Conservation (phyloP, 2,797 vertebrate genomes). For the Aldrovandia affinis region DNA sequence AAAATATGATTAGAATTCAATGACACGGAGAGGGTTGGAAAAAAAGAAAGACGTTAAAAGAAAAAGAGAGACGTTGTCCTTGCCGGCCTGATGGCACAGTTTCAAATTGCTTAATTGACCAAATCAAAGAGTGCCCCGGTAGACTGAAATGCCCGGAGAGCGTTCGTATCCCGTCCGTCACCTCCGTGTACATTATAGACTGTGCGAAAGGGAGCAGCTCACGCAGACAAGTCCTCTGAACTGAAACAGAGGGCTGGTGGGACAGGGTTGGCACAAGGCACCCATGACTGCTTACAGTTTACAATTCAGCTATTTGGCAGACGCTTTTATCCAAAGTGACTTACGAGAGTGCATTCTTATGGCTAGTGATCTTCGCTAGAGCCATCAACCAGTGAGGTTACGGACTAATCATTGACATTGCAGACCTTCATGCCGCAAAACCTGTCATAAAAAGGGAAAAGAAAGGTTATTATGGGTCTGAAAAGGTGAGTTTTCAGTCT, state of each 20-base stretch:
- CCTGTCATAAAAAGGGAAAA: too few relatives aligned
- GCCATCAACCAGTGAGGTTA: too few relatives aligned
- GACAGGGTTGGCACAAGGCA: background rate
- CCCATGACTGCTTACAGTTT: too few relatives aligned
- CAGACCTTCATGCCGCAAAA: too few relatives aligned
- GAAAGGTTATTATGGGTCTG: too few relatives aligned
- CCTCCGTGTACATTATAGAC: slow-evolving; percentile 46
- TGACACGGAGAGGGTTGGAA: slow-evolving; percentile 3
- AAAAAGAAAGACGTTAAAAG: background rate
- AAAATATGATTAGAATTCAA: slow-evolving; percentile 23
- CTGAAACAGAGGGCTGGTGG: background rate
- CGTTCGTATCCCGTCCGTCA: slow-evolving; percentile 28
- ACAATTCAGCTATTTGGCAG: too few relatives aligned
- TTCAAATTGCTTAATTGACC: slow-evolving; percentile 57
- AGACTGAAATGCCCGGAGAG: slow-evolving; percentile 24
- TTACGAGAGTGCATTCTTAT: too few relatives aligned
- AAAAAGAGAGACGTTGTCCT: slow-evolving; percentile 38
- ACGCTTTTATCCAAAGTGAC: too few relatives aligned
- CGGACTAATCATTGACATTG: too few relatives aligned
- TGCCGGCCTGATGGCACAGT: slow-evolving; percentile 39
- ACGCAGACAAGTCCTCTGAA: background rate
- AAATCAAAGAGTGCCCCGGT: slow-evolving; percentile 39
- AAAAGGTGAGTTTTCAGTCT: too few relatives aligned
- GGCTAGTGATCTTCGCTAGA: too few relatives aligned
- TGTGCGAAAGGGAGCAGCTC: slow-evolving; percentile 47